Conservation (phyloP, 2,113 vertebrate species). For the Colossoma macropomum region DNA sequence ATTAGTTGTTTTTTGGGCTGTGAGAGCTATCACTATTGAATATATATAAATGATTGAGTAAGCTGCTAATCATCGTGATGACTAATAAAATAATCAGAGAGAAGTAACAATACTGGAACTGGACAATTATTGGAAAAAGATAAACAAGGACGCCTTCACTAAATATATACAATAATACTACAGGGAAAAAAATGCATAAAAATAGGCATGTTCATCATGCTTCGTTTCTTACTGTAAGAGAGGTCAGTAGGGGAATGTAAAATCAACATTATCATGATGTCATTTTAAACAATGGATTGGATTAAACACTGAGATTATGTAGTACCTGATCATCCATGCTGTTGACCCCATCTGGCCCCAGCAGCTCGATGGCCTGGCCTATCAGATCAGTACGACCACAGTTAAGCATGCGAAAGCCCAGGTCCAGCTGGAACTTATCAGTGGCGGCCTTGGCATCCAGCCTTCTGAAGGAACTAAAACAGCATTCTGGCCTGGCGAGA, state of each 20-base stretch:
- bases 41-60: background rate
- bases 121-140: too few species aligned
- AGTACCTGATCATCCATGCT: conserved; percentile 97
- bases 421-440: conserved; percentile 92
- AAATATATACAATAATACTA: too few species aligned
- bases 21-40: background rate
- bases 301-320: background rate
- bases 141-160: too few species aligned
- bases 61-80: background rate
- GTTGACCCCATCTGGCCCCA: conserved; percentile 92
- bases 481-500: conserved; percentile 88
- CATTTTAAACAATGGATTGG: too few species aligned
- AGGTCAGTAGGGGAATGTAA: too few species aligned
- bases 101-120: too few species aligned
- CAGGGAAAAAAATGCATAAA: too few species aligned
- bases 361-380: conserved; percentile 88
- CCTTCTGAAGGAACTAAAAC: conserved; percentile 94
- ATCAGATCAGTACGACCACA: conserved; percentile 96
- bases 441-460: conserved; percentile 93
- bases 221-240: too few species aligned
- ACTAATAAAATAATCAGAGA: too few species aligned
- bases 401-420: conserved; percentile 97
- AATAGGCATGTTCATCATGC: too few species aligned
- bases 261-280: too few species aligned
- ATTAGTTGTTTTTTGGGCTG: background rate